phyloP scores from a whole-genome alignment of 2,888 invertebrate genomes.

The Pachliopta kotzebuea region DNA sequence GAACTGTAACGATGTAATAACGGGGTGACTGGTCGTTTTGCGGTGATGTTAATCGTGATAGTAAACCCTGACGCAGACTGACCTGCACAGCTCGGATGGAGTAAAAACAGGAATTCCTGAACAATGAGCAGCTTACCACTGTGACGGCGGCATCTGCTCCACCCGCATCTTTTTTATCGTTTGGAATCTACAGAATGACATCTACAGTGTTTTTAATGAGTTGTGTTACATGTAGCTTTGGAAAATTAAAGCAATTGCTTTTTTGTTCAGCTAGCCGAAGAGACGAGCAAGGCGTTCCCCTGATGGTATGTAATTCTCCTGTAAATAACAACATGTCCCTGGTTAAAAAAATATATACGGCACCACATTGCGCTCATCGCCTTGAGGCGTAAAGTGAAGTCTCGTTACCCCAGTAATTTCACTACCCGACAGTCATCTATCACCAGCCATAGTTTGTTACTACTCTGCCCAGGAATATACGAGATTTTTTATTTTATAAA shows the following conservation, averaged over 20 bases:
- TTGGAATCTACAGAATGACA: neutral
- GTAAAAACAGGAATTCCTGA: conserved; percentile 16
- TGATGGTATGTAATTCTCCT: no score
- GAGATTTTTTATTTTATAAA: no score
- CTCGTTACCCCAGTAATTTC: no score
- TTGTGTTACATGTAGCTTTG: neutral
- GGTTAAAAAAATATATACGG: no score
- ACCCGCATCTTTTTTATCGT: conserved; percentile 24
- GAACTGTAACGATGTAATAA: conserved; percentile 55
- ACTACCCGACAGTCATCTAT: no score
- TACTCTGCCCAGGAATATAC: no score
- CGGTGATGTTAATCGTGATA: conserved; percentile 47
- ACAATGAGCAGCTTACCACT: conserved; percentile 21
- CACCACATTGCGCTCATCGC: no score
- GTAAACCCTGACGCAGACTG: conserved; percentile 33
- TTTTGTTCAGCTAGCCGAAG: no score
- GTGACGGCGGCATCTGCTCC: conserved; percentile 14
- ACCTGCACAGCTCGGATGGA: neutral
- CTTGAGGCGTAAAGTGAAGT: no score
- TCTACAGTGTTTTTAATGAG: neutral
- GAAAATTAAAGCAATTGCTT: neutral
- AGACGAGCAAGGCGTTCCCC: no score
- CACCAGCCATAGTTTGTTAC: no score
- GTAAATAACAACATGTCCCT: no score
- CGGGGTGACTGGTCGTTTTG: conserved; percentile 52